These are phyloP conservation scores for Aporrectodea caliginosa DNA, from an alignment of 1,140 invertebrate genomes.

Conservation along the genomic window DNA sequence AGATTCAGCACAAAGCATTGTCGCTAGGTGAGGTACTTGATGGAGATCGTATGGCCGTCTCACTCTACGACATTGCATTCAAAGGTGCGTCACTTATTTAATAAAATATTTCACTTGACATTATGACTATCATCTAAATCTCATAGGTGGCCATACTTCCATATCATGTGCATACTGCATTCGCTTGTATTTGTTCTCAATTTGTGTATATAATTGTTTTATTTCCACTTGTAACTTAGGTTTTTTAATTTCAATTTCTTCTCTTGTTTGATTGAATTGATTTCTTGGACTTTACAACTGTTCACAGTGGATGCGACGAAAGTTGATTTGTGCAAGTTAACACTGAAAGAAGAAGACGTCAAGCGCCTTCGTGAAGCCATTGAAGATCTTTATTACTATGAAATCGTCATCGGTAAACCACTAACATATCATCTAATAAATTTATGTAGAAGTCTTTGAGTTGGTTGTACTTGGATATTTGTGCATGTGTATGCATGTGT, in stretches of 20 bases:
- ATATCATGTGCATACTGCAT: too few species aligned
- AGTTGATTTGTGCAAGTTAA: conserved; percentile 55
- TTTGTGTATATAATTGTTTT: too few species aligned
- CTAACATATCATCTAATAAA: neutral
- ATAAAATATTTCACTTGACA: too few species aligned
- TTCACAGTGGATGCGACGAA: conserved; percentile 45
- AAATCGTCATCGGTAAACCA: conserved; percentile 59
- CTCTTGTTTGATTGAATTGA: too few species aligned
- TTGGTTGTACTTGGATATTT: too few species aligned
- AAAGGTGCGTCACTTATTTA: too few species aligned
- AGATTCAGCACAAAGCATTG: conserved; percentile 60
- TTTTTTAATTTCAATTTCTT: too few species aligned
- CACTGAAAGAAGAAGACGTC: conserved; percentile 54
- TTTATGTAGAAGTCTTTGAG: neutral
- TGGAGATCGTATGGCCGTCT: conserved; percentile 61
- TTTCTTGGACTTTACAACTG: conserved; percentile 11
- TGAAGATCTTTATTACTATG: conserved; percentile 62
- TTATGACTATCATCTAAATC: too few species aligned
- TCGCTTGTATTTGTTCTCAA: too few species aligned
- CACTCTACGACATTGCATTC: conserved; percentile 58
- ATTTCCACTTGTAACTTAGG: too few species aligned
- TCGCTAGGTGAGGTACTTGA: conserved; percentile 60
- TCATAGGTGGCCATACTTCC: too few species aligned
- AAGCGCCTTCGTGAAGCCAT: conserved; percentile 56
- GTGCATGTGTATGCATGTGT: neutral